phyloP scores from a whole-genome alignment of 2,113 vertebrate genomes.

The Potamarius usumacintae region DNA sequence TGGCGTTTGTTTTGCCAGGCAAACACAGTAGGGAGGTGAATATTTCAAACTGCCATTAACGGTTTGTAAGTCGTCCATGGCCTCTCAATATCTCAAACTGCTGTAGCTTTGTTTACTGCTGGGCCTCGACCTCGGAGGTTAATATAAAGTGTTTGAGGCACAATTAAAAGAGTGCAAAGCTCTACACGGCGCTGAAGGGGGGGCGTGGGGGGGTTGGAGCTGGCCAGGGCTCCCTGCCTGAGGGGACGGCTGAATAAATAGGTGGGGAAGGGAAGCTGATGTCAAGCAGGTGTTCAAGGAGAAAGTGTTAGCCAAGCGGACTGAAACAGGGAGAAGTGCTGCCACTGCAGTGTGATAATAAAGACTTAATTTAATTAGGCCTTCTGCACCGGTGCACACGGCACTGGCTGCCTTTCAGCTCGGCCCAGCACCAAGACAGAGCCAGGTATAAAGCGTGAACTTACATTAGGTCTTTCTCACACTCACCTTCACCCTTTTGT shows the following conservation, averaged over 20 bases:
- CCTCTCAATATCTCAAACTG: constrained; percentile 28
- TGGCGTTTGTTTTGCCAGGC: constrained; percentile 18
- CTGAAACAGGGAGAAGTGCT: constrained; percentile 68
- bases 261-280: constrained; percentile 73
- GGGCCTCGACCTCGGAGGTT: constrained; percentile 42
- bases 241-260: constrained; percentile 73
- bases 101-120: constrained; percentile 33
- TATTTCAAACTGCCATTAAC: constrained; percentile 22
- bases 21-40: constrained; percentile 11
- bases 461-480: not conserved
- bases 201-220: constrained; percentile 63
- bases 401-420: constrained; percentile 61
- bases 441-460: constrained; percentile 32
- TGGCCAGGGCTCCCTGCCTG: constrained; percentile 61
- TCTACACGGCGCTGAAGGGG: constrained; percentile 50
- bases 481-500: constrained; percentile 1
- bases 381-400: constrained; percentile 75
- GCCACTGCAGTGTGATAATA: constrained; percentile 79
- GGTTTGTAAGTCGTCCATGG: constrained; percentile 16
- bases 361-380: constrained; percentile 80
- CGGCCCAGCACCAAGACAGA: constrained; percentile 50
- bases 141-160: constrained; percentile 43
- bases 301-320: constrained; percentile 79
- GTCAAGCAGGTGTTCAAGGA: constrained; percentile 82
- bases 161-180: constrained; percentile 37